A percentile compares a stretch with the other conserved stretches of the same genome.
These are phyloP conservation scores for Macropus fuliginosus DNA, from an alignment of 2,797 vertebrate species.

Conservation along the genomic window DNA sequence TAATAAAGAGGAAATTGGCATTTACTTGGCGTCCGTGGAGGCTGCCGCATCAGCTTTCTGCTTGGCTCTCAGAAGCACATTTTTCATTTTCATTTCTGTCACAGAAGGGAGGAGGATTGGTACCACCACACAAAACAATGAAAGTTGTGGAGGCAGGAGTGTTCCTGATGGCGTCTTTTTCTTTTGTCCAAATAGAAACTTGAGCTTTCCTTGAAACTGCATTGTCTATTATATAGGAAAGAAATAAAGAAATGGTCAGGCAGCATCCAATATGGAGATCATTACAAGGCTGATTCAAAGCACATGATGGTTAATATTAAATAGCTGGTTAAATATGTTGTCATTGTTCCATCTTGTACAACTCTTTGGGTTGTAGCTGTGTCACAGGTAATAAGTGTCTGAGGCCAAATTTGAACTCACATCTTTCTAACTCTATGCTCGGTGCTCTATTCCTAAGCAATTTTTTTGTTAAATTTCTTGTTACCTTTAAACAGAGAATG, in stretches of 20 bases:
- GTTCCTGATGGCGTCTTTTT: conserved; percentile 91
- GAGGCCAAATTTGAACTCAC: not conserved
- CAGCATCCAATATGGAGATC: not conserved
- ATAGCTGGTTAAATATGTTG: not conserved
- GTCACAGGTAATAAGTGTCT: not conserved
- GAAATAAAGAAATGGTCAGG: not conserved
- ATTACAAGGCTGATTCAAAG: not conserved
- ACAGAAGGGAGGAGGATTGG: conserved; percentile 91
- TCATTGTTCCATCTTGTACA: not conserved
- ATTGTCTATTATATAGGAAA: conserved; percentile 88
- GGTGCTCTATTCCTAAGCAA: not conserved
- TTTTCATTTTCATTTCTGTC: conserved; percentile 92
- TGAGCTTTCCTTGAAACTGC: conserved; percentile 97
- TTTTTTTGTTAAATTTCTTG: not conserved
- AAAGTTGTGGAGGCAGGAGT: conserved; percentile 90
- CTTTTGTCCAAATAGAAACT: conserved; percentile 95
- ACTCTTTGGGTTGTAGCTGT: not conserved
- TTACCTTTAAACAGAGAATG: not conserved
- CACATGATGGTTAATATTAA: not conserved
- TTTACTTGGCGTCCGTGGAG: conserved; percentile 87
- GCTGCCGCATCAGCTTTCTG: conserved; percentile 84
- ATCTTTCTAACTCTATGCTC: not conserved
- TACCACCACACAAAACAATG: conserved; percentile 93
- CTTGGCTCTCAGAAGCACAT: conserved; percentile 89
- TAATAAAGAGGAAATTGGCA: conserved; percentile 52